A percentile compares a stretch with the other conserved stretches of the same genome.
Conservation (phyloP, 1,140 invertebrate genomes). For the Drosophila littoralis region DNA sequence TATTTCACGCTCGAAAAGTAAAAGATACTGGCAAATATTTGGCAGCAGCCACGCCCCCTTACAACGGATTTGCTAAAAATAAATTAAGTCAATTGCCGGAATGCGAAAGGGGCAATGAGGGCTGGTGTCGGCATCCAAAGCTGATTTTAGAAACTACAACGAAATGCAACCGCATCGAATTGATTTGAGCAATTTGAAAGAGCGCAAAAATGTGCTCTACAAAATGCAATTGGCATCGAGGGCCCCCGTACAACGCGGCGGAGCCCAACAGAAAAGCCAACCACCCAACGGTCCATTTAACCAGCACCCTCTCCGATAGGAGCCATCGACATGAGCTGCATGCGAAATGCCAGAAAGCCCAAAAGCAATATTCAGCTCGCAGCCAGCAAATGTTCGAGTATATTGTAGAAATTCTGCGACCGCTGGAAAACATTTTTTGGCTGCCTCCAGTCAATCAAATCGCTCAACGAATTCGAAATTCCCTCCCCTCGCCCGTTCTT, state of each 20-base stretch:
- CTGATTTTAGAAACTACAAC: constrained; percentile 53
- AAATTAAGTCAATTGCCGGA: constrained; percentile 31
- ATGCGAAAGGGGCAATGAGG: neutral
- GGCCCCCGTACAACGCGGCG: constrained; percentile 26
- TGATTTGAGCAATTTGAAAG: constrained; percentile 74
- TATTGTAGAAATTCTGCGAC: constrained; percentile 44
- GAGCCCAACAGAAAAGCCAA: neutral
- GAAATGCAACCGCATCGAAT: constrained; percentile 72
- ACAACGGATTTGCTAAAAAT: constrained; percentile 26
- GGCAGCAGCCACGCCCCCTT: neutral
- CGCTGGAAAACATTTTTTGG: constrained; percentile 36
- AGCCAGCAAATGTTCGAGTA: constrained; percentile 39
- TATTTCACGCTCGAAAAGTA: neutral
- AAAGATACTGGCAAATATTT: constrained; percentile 13
- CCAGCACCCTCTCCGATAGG: constrained; percentile 4
- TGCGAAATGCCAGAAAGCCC: constrained; percentile 46
- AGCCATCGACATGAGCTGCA: constrained; percentile 37
- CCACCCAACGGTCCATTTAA: constrained; percentile 28
- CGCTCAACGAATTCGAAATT: constrained; percentile 32
- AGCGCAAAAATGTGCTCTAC: constrained; percentile 65
- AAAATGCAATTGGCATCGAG: constrained; percentile 68
- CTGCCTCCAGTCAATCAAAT: constrained; percentile 49
- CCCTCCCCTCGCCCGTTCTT: neutral
- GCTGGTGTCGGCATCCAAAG: constrained; percentile 3
- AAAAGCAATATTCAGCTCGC: constrained; percentile 54